Evolutionary conservation across 2,888 invertebrate genomes (phyloP), one percentile per base, ranked within the genome.

Genomic region (Lasioglossum vierecki): DNA sequence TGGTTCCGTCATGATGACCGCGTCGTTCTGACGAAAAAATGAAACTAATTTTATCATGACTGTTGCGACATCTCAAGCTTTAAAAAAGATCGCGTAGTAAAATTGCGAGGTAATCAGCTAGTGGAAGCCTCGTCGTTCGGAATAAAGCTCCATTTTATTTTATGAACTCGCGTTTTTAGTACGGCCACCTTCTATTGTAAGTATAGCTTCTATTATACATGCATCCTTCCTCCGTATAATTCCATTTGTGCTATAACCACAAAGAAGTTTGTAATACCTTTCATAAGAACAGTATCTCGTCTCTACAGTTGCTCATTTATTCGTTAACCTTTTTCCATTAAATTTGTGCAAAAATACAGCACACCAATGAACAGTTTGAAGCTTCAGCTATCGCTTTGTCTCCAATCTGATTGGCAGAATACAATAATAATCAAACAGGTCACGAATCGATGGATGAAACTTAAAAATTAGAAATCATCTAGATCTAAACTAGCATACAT

Each of bases 101-200:
- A 63, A 63, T 63, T 63, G 63, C 63, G 2, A 30, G 63, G 63
- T 63, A 63, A 63, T 63, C 63, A 30, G 63, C 63, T 30, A 63
- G 63, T 30, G 63, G 63, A 63, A 30, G 63, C 63, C 30, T 30
- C 63, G 30, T 63, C 63, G 30, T 63, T 30, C 63, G 30, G 63
- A 2, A 18, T 30, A 18, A 63, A 63, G 63, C 63, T 63, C 63
- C 30, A 30, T 63, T 63, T 63, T 63, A 63, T 63, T 63, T 63
- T 30, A 63, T 18, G 63, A 63, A 30, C 30, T 63, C 30, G 8
- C 63, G 30, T 63, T 63, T 63, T 63, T 63, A 63, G 30, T 63
- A 8, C 18, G 30, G 30, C 18, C 63, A 63, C 30, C 63, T 63
- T 1, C 63, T 63, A 30, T 63, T 63, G 15, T 63, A 63, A 63